phyloP scores from a whole-genome alignment of 2,888 invertebrate species.

The Cyclophora albipunctata region DNA sequence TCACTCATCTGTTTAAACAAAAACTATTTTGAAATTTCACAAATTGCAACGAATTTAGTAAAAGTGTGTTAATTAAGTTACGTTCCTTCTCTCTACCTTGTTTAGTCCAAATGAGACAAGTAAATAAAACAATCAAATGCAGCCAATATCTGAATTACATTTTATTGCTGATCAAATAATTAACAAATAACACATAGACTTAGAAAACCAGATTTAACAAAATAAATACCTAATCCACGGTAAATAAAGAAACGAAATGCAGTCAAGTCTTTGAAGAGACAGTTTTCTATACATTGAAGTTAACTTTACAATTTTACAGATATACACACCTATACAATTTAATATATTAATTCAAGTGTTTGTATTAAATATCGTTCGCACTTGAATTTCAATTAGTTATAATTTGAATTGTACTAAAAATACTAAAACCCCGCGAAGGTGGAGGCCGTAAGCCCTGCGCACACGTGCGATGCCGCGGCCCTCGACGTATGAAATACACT shows the following conservation, averaged over 20 bases:
- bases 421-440: constrained; percentile 38
- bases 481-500: too few species aligned
- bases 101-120: too few species aligned
- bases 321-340: constrained; percentile 39
- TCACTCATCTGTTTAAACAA: too few species aligned
- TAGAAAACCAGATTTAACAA: constrained; percentile 66
- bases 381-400: constrained; percentile 48
- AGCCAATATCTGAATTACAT: constrained; percentile 59
- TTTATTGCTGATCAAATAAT: constrained; percentile 66
- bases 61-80: too few species aligned
- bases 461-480: too few species aligned
- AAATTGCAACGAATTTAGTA: too few species aligned
- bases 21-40: too few species aligned
- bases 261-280: constrained; percentile 38
- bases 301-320: constrained; percentile 39
- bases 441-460: constrained; percentile 22
- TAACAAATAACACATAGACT: constrained; percentile 71
- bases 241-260: constrained; percentile 52
- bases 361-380: constrained; percentile 35
- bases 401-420: constrained; percentile 66
- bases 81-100: too few species aligned
- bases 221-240: constrained; percentile 71
- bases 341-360: constrained; percentile 35
- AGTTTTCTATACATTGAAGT: constrained; percentile 36
- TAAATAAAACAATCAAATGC: constrained; percentile 38